Evolutionary conservation across 2,797 vertebrate species (phyloP).

Genomic region (Melanitta fusca): DNA sequence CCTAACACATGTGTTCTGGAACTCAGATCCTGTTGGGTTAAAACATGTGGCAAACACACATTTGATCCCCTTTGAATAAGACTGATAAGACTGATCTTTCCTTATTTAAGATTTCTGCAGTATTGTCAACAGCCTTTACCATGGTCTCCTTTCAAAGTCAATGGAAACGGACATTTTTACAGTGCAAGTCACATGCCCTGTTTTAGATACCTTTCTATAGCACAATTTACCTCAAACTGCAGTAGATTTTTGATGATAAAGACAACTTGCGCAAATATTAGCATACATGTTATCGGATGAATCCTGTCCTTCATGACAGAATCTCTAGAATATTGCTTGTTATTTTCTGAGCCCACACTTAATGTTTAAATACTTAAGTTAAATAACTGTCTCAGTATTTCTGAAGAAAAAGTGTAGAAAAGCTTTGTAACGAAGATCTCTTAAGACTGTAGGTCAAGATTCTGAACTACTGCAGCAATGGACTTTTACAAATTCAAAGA

Average conservation of each 20-base stretch:
- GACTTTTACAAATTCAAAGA: not conserved
- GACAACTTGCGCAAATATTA: not conserved
- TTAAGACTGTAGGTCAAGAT: slow-evolving; percentile 1
- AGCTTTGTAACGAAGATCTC: not conserved
- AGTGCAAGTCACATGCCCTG: not conserved
- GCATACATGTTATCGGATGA: not conserved
- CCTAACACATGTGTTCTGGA: not conserved
- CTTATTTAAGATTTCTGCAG: not conserved
- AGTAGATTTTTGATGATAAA: not conserved
- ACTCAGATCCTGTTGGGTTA: not conserved
- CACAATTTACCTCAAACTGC: not conserved
- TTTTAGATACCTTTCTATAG: not conserved
- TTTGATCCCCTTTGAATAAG: not conserved
- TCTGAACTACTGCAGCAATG: not conserved
- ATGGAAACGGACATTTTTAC: not conserved
- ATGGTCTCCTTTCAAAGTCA: not conserved
- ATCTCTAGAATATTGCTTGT: not conserved
- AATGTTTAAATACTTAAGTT: not conserved
- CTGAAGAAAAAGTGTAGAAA: not conserved
- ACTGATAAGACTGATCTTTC: not conserved
- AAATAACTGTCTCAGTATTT: not conserved
- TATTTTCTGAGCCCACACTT: not conserved
- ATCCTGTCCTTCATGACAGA: not conserved
- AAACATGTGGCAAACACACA: not conserved
- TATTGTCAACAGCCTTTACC: not conserved